Percentiles rank a stretch among this genome's conserved stretches.
phyloP scores from a whole-genome alignment of 2,888 invertebrate genomes.

The Platycheirus rosarum region DNA sequence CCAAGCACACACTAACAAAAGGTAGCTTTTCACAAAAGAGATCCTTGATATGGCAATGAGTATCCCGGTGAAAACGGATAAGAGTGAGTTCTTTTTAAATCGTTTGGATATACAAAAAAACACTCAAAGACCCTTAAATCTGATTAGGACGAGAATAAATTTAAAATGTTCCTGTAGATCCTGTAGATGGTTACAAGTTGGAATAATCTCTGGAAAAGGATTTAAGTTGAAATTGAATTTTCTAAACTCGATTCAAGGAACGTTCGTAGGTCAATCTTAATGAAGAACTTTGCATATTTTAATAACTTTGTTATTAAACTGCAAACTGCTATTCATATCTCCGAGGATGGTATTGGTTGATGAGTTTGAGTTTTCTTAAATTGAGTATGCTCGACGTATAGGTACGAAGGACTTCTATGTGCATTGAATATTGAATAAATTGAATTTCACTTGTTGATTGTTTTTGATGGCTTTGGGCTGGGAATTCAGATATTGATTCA shows the following conservation, averaged over 20 bases:
- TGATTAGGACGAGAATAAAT: slow-evolving; percentile 15
- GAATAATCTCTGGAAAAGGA: slow-evolving; percentile 8
- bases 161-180: slow-evolving; percentile 38
- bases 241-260: slow-evolving; percentile 9
- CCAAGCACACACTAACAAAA: neutral
- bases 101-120: slow-evolving; percentile 6
- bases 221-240: slow-evolving; percentile 39
- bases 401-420: neutral
- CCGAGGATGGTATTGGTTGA: neutral
- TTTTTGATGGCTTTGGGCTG: neutral
- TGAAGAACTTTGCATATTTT: slow-evolving; percentile 33
- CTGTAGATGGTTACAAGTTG: slow-evolving; percentile 22
- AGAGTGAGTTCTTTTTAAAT: neutral
- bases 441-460: slow-evolving; percentile 27
- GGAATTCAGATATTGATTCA: slow-evolving; percentile 7
- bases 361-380: neutral
- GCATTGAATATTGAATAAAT: slow-evolving; percentile 24
- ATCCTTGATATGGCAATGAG: neutral
- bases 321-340: too few relatives aligned
- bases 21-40: neutral
- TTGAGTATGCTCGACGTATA: neutral
- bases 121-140: slow-evolving; percentile 11
- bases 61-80: neutral
- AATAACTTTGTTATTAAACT: neutral
- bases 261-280: slow-evolving; percentile 23